A percentile compares a stretch with the other conserved stretches of the same genome.
phyloP scores from a whole-genome alignment of 2,797 vertebrate genomes.

The Paramormyrops hopkinsi region DNA sequence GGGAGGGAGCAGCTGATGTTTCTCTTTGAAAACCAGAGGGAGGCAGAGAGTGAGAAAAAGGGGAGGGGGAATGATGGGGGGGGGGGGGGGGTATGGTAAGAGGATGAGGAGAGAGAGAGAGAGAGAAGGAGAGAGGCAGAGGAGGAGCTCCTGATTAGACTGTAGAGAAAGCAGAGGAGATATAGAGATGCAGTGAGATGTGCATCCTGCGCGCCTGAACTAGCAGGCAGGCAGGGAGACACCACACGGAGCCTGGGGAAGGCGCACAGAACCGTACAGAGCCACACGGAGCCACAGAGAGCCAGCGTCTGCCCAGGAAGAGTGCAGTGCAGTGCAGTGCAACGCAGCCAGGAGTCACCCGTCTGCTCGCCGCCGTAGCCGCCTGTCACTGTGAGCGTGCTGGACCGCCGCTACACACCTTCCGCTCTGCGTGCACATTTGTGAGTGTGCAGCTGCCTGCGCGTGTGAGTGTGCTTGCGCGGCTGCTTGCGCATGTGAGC shows the following conservation, averaged over 20 bases:
- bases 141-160: conserved; percentile 14
- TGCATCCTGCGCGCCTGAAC: neutral
- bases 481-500: neutral
- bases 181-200: neutral
- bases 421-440: neutral
- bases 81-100: neutral
- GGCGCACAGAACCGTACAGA: neutral
- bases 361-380: neutral
- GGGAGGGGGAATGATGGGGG: neutral
- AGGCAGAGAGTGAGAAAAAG: conserved; percentile 20
- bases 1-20: neutral
- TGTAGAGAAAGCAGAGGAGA: conserved; percentile 9
- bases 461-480: neutral
- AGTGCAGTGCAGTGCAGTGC: neutral
- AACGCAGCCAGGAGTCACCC: neutral
- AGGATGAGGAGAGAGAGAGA: neutral
- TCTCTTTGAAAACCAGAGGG: conserved; percentile 17
- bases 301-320: neutral
- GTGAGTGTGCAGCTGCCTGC: neutral
- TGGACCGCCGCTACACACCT: neutral
- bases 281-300: neutral
- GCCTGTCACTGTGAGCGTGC: neutral
- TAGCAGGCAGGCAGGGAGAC: neutral
- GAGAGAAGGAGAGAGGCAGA: neutral
- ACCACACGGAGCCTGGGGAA: neutral